Evolutionary conservation across 2,888 invertebrate species (phyloP), one percentile per base, ranked within the genome.

Genomic region (Orchesellides sinensis): DNA sequence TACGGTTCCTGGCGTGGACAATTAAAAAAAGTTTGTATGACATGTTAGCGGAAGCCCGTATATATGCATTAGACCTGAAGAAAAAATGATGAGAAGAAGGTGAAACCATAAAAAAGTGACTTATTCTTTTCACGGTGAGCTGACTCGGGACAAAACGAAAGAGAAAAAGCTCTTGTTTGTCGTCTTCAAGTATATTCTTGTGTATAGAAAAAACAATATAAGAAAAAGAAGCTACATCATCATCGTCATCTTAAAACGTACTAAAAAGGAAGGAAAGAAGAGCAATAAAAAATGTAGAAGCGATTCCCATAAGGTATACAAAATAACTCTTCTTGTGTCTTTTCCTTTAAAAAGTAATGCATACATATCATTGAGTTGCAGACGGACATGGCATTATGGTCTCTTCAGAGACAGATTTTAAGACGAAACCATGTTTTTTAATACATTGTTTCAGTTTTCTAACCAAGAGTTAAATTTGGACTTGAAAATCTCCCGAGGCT

Each of bases 101-200:
- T 23, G 54, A 54, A 54, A 54, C 54, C 54, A 54, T 54, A 54
- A 54, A 54, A 54, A 54, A 25, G 12, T 23, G 25, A 12, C 25
- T 54, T 10, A 54, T 54, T 54, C 54, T 54, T 54, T 54, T 54
- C 23, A 54, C 54, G 54, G 54, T 54, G 23, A 54, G 54, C 25
- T 54, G 54, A 54, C 25, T 54, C 54, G 54, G 54, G 25, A 54
- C 54, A 54, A 47, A 17, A 25, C 23, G 23, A 23, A 23, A 23
- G 21, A 40, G 10, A 40, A 40, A 40, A 40, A 12, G 6, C 12
- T 23, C n/a, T n/a, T n/a, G n/a, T 54, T 21, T 54, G 21, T 54
- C 21, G 1, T 1, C 40, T 40, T 14, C 3, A 23, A 54, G 25
- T n/a, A n/a, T n/a, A n/a, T n/a, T n/a, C n/a, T n/a, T n/a, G n/a